Evolutionary conservation across 1,140 invertebrate genomes (phyloP).

Genomic region (Bactericera cockerelli): DNA sequence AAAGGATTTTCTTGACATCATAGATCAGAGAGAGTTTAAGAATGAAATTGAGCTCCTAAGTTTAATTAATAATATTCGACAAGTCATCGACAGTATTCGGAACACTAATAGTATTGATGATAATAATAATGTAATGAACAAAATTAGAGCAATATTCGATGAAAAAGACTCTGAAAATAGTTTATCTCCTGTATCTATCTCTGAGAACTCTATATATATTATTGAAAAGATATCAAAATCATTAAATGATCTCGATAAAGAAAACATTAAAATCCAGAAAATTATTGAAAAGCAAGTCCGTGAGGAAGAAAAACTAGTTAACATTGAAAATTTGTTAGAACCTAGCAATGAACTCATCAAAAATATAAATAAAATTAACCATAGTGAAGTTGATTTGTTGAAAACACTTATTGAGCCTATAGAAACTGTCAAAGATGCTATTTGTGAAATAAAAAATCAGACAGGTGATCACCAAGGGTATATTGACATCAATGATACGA

Average conservation of each 20-base stretch:
- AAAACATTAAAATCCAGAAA: slow-evolving; percentile 13
- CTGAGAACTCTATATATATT: slow-evolving; percentile 14
- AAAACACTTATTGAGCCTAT: slow-evolving; percentile 5
- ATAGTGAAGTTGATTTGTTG: slow-evolving; percentile 4
- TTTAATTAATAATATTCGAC: background rate
- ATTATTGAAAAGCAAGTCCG: background rate
- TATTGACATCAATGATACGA: slow-evolving; percentile 5
- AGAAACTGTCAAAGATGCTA: background rate
- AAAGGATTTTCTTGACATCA: background rate
- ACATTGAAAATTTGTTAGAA: slow-evolving; percentile 1
- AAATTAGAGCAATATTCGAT: background rate
- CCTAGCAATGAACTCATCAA: background rate
- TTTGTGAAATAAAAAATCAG: background rate
- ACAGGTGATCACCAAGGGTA: background rate
- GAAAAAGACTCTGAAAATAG: background rate
- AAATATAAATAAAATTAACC: slow-evolving; percentile 6
- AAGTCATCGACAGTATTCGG: background rate
- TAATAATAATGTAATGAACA: background rate
- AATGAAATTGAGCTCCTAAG: background rate
- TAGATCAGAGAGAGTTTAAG: background rate
- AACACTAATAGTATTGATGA: background rate
- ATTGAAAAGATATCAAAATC: slow-evolving; percentile 13
- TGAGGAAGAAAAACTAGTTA: slow-evolving; percentile 7
- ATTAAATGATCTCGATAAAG: slow-evolving; percentile 14
- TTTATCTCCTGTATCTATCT: background rate